Base-by-base conservation (phyloP, 1,140 invertebrate genomes). In the Drosophila rhopaloa region DNA sequence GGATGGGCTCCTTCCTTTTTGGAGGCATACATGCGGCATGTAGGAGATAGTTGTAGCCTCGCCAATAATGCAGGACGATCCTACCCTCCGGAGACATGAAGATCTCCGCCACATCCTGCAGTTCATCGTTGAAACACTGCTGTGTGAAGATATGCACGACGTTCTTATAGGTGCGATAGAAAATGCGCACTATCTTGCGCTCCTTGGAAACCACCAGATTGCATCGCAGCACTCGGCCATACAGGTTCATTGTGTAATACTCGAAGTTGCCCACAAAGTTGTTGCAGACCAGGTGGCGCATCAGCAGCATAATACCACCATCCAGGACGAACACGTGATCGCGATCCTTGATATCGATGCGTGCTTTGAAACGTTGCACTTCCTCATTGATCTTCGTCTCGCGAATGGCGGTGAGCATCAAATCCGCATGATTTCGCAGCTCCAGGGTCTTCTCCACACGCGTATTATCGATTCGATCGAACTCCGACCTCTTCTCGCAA, bases 181-280 rank as follows among this genome's bases (percentile, higher is more conserved):
- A 90, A 16, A 91, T 75, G 13, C 82, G 82, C 7, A 91, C 71
- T 16, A 71, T n/a, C 56, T 91, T 91, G 41, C 90, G 82, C n/a
- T 91, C 85, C 58, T 81, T 90, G 56, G 75, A 59, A 4, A 91
- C 80, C 5, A 76, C 43, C 14, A 91, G 58, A 43, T 81, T 73
- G 46, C 90, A 90, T 55, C 77, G 81, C 35, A 91, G 40, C 1
- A 91, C 76, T 1, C 85, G 80, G 0, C 90, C 90, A 24, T 73
- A 88, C 3, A 91, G 37, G 24, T 91, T 91, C 90, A 91, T 90
- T 0, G 90, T 90, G 51, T 84, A 91, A 40, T 91, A 91, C 51
- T 91, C 77, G 29, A 81, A 91, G 41, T 46, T 51, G 6, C 90
- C 90, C 5, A 76, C 58, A 13, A 91, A 91, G 44, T 88, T 91